phyloP scores from a whole-genome alignment of 2,888 invertebrate genomes.

The Dryobotodes eremita region DNA sequence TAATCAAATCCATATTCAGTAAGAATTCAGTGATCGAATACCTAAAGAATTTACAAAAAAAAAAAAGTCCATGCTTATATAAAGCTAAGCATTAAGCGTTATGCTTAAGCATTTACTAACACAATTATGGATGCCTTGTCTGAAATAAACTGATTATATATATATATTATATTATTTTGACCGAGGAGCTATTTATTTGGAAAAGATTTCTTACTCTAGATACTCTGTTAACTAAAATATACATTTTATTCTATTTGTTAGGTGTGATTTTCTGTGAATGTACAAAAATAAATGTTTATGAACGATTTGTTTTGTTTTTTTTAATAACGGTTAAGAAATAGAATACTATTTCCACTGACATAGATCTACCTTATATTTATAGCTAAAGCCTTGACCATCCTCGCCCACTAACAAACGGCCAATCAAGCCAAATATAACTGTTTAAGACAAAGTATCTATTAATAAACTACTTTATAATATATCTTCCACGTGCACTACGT shows the following conservation, averaged over 20 bases:
- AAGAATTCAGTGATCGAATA: neutral
- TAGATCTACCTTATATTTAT: neutral
- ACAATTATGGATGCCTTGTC: too few relatives aligned
- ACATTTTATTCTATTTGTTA: neutral
- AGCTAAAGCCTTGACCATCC: neutral
- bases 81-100: too few relatives aligned
- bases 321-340: too few relatives aligned
- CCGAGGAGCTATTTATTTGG: neutral
- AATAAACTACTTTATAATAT: constrained; percentile 41
- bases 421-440: constrained; percentile 26
- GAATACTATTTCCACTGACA: neutral
- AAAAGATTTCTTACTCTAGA: too few relatives aligned
- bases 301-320: too few relatives aligned
- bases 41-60: neutral
- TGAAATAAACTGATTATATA: too few relatives aligned
- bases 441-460: constrained; percentile 15
- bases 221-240: neutral
- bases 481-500: constrained; percentile 51
- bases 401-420: neutral
- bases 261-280: neutral
- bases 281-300: too few relatives aligned
- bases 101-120: too few relatives aligned
- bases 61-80: too few relatives aligned
- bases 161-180: neutral
- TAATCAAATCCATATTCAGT: neutral